A percentile compares a stretch with the other conserved stretches of the same genome.
These are phyloP conservation scores for Drosophila malerkotliana DNA, from an alignment of 1,140 invertebrate genomes.

Conservation along the genomic window DNA sequence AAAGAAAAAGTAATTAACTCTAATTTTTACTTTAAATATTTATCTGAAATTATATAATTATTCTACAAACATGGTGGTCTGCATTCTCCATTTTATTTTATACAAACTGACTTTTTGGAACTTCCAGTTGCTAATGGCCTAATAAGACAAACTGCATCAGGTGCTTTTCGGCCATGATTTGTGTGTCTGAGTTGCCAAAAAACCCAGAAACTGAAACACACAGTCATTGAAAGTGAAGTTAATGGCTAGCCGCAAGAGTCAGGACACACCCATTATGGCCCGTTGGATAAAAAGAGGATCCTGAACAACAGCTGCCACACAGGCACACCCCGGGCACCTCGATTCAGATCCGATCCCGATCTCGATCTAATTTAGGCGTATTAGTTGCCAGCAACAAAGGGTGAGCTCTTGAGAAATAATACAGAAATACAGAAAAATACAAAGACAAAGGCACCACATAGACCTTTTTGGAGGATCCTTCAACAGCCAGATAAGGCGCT, in stretches of 20 bases:
- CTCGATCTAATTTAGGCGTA: constrained; percentile 80
- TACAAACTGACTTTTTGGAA: background rate
- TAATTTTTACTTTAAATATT: too few species aligned
- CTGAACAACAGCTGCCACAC: constrained; percentile 65
- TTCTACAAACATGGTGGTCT: background rate
- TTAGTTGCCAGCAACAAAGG: constrained; percentile 72
- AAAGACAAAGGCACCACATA: constrained; percentile 41
- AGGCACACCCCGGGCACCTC: constrained; percentile 25
- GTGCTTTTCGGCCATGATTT: constrained; percentile 63
- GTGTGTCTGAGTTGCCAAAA: constrained; percentile 48
- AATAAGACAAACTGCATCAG: constrained; percentile 64
- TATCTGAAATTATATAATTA: too few species aligned
- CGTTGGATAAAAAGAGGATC: constrained; percentile 12
- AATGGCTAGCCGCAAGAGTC: constrained; percentile 65
- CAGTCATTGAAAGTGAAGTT: constrained; percentile 55
- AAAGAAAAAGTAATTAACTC: background rate
- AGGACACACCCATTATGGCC: constrained; percentile 41
- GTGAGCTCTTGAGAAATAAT: constrained; percentile 1
- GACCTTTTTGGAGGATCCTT: constrained; percentile 56
- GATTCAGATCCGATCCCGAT: constrained; percentile 58
- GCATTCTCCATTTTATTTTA: background rate
- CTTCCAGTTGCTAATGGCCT: constrained; percentile 54
- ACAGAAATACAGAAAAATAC: background rate
- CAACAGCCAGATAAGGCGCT: constrained; percentile 64
- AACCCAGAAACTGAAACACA: background rate